Evolutionary conservation across 2,888 invertebrate species (phyloP), one percentile per base, ranked within the genome.

Genomic region (Antitype chi): DNA sequence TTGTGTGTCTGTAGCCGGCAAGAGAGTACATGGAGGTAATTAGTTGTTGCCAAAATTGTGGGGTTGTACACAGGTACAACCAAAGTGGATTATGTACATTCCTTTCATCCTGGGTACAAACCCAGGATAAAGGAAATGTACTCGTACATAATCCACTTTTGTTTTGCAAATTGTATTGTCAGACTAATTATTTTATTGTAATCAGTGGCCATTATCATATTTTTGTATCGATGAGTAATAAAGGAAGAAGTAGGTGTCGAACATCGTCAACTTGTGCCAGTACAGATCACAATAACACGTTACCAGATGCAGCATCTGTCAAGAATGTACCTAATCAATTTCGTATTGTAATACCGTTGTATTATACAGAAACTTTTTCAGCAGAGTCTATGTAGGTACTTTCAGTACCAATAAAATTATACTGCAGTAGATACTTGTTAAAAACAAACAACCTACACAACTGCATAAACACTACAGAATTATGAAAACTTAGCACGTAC

Each of bases 401-500:
- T 32, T 68, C 38, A 57, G 1, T 9, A 28, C 5, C 15, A 28
- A 15, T 5, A 9, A 47, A n/a, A n/a, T 23, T 43, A 1, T 9
- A 49, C 11, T 38, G 52, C 49, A 52, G 49, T 11, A 17, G 32
- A 38, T 47, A 53, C 64, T 66, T 20, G 53, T 60, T 64, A n/a
- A 38, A 80, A 80, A 66, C 59, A 60, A 17, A 20, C n/a, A 43
- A 32, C 47, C 15, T 11, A n/a, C n/a, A n/a, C 25, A 13, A 55
- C 49, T 23, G 32, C 20, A 59, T 23, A 62, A 53, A 66, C 38
- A 38, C 59, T 49, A 74, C 53, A 60, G 60, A 55, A 8, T 80
- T 66, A 74, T 66, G 32, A 78, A 67, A 59, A 66, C 64, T 47
- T 38, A 20, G 20, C 38, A 9, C 55, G 15, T 13, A 25, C 78